Percentiles rank a stretch among this genome's conserved stretches.
Evolutionary conservation across 2,113 vertebrate genomes (phyloP).

Genomic region (Scartelaos histophorus): DNA sequence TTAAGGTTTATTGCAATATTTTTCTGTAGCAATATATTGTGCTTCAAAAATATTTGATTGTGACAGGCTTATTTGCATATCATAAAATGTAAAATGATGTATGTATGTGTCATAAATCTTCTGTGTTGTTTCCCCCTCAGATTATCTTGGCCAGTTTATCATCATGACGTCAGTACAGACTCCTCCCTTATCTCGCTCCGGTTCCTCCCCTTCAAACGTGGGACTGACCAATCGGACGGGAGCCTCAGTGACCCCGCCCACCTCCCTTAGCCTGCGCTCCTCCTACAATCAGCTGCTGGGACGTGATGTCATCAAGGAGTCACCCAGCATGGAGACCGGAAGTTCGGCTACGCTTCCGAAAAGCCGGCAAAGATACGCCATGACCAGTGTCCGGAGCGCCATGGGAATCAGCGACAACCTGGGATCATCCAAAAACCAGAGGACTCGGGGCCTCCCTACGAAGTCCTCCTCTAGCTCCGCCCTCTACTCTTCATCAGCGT

Average conservation of each 20-base stretch:
- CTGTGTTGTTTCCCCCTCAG: slow-evolving; percentile 35
- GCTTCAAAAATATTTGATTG: no score
- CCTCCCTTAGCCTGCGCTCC: slow-evolving; percentile 89
- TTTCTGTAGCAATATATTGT: no score
- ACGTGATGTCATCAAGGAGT: slow-evolving; percentile 86
- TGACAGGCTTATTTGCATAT: no score
- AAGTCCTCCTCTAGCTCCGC: slow-evolving; percentile 79
- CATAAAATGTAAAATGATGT: no score
- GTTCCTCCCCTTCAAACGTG: slow-evolving; percentile 70
- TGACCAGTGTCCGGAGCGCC: slow-evolving; percentile 89
- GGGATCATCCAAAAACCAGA: slow-evolving; percentile 66
- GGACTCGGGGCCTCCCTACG: slow-evolving; percentile 72
- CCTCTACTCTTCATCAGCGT: slow-evolving; percentile 69
- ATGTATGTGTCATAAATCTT: neutral
- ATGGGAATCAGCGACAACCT: slow-evolving; percentile 88
- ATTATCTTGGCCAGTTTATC: slow-evolving; percentile 16
- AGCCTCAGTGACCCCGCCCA: slow-evolving; percentile 82
- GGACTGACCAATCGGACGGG: slow-evolving; percentile 84
- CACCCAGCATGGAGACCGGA: slow-evolving; percentile 75
- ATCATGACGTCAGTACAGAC: slow-evolving; percentile 88
- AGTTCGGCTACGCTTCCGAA: slow-evolving; percentile 86
- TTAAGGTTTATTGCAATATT: no score
- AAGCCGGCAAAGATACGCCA: slow-evolving; percentile 88
- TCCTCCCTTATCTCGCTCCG: slow-evolving; percentile 80
- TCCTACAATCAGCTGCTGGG: slow-evolving; percentile 94